phyloP scores from a whole-genome alignment of 1,140 invertebrate genomes.

The Amyelois transitella region DNA sequence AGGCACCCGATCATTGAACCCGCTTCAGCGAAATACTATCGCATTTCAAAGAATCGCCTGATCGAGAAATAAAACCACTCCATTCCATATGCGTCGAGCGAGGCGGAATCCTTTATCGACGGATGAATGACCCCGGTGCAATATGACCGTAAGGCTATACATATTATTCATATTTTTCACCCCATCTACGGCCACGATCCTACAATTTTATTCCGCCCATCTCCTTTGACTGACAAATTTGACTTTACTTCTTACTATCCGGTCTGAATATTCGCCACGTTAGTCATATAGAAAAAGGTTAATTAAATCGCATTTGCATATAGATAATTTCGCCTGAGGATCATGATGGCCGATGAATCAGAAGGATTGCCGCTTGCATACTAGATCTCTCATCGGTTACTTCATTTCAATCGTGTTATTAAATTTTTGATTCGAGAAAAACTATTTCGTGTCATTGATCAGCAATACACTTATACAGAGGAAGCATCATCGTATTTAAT shows the following conservation, averaged over 20 bases:
- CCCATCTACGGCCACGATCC: background rate
- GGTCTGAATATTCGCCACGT: constrained; percentile 11
- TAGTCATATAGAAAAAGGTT: constrained; percentile 44
- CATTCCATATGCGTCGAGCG: background rate
- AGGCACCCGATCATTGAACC: constrained; percentile 30
- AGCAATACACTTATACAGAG: too few relatives aligned
- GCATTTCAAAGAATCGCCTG: constrained; percentile 3
- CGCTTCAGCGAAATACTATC: constrained; percentile 3
- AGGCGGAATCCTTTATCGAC: background rate
- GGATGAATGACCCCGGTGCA: background rate
- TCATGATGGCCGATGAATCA: constrained; percentile 27
- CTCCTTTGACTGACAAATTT: too few relatives aligned
- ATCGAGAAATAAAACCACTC: background rate
- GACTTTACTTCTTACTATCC: background rate
- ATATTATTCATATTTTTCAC: background rate
- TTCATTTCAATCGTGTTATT: constrained; percentile 31
- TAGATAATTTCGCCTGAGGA: constrained; percentile 13
- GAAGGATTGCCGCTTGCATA: constrained; percentile 38
- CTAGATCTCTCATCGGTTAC: constrained; percentile 46
- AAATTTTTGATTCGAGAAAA: constrained; percentile 28
- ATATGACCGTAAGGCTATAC: background rate
- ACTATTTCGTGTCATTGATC: constrained; percentile 15
- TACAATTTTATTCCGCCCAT: background rate
- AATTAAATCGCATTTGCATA: constrained; percentile 30
- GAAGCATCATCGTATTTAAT: too few relatives aligned